phyloP scores from a whole-genome alignment of 2,888 invertebrate genomes.

The Campoletis raptor region DNA sequence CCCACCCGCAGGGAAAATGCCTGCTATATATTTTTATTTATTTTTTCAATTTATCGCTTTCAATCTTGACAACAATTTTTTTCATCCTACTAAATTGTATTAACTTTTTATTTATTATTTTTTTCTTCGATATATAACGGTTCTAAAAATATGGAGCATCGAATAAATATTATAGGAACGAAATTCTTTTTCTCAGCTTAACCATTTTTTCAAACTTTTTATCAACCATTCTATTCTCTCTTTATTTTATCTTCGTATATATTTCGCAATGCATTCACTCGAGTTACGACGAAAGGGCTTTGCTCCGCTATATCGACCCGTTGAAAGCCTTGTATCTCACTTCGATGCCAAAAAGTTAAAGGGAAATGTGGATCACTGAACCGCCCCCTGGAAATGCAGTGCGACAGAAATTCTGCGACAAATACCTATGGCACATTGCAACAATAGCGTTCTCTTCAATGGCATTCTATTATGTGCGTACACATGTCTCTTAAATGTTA shows the following conservation, averaged over 20 bases:
- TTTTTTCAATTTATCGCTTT: constrained; percentile 34
- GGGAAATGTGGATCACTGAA: constrained; percentile 59
- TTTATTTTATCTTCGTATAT: neutral
- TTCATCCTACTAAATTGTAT: neutral
- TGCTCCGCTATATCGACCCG: constrained; percentile 64
- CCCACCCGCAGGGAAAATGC: constrained; percentile 1
- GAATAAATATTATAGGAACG: neutral
- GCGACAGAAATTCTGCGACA: constrained; percentile 44
- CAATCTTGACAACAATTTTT: neutral
- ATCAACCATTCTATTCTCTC: neutral
- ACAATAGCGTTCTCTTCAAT: constrained; percentile 56
- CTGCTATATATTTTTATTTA: constrained; percentile 1
- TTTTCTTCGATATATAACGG: neutral
- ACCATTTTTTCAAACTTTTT: neutral
- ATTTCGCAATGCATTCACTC: neutral
- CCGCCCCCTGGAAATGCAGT: constrained; percentile 21
- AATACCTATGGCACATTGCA: constrained; percentile 13
- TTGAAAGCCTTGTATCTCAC: constrained; percentile 55
- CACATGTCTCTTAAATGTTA: neutral
- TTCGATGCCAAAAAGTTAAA: constrained; percentile 56
- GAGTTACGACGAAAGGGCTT: constrained; percentile 26
- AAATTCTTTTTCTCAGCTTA: neutral
- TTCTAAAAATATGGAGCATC: no score
- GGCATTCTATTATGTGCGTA: neutral
- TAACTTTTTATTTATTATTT: neutral